Percentiles rank a stretch among this genome's conserved stretches.
Conservation (phyloP, 2,888 invertebrate genomes). For the Apantesis nais region DNA sequence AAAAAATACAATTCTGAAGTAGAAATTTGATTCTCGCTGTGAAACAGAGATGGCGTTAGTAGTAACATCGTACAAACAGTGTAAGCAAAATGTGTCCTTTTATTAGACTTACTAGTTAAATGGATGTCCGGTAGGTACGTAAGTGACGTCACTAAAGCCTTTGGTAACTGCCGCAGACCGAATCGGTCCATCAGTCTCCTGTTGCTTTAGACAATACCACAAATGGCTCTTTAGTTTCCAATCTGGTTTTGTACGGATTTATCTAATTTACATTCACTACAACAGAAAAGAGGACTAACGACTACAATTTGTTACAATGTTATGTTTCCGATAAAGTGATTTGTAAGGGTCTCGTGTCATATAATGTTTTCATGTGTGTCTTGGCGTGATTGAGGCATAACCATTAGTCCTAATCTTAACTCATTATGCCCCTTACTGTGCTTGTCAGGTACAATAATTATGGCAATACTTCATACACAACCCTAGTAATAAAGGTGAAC, state of each 20-base stretch:
- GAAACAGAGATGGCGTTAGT: constrained; percentile 42
- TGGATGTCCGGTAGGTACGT: constrained; percentile 37
- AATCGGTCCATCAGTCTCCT: constrained; percentile 44
- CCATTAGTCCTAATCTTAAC: constrained; percentile 17
- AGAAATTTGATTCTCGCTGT: constrained; percentile 30
- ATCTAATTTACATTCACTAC: constrained; percentile 21
- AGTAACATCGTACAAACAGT: constrained; percentile 33
- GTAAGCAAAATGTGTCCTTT: constrained; percentile 42
- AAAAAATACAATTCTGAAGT: constrained; percentile 1
- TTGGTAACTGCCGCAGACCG: constrained; percentile 37
- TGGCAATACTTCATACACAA: constrained; percentile 11
- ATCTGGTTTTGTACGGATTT: constrained; percentile 34
- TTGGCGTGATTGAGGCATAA: constrained; percentile 10
- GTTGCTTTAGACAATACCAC: constrained; percentile 46
- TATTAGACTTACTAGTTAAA: constrained; percentile 43
- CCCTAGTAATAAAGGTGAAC: constrained; percentile 1
- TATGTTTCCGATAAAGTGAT: constrained; percentile 8
- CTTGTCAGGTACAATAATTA: constrained; percentile 18
- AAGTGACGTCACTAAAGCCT: constrained; percentile 46
- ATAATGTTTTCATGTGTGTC: constrained; percentile 13
- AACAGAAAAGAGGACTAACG: constrained; percentile 11
- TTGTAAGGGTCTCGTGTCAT: background rate
- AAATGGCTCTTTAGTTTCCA: constrained; percentile 41
- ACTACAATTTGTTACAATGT: constrained; percentile 13
- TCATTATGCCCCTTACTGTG: constrained; percentile 16